A percentile compares a stretch with the other conserved stretches of the same genome.
phyloP scores from a whole-genome alignment of 92 coral and sea anemone genomes.

The Epizoanthus ramosus region DNA sequence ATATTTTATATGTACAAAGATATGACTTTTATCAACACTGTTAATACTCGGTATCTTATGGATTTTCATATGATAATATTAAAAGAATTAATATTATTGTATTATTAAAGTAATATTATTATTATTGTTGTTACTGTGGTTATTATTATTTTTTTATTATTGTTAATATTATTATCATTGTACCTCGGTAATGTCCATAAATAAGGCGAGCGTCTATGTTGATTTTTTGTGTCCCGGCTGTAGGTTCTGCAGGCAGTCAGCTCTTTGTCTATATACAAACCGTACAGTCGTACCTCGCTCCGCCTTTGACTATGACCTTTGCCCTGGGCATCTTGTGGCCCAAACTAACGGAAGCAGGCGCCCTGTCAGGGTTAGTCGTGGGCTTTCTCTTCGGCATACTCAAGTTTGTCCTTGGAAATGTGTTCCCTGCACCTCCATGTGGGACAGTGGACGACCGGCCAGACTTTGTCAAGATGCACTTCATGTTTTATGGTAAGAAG shows the following conservation, averaged over 20 bases:
- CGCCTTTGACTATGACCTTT: conserved; percentile 91
- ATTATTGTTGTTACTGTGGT: too few relatives aligned
- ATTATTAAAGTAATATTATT: too few relatives aligned
- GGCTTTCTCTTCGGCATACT: conserved; percentile 83
- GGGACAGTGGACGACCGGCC: conserved; percentile 85
- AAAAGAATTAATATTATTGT: too few relatives aligned
- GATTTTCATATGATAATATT: too few relatives aligned
- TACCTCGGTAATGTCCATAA: too few relatives aligned
- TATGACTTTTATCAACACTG: too few relatives aligned
- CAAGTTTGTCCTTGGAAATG: conserved; percentile 82
- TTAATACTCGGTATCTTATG: too few relatives aligned
- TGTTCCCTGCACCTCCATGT: conserved; percentile 73
- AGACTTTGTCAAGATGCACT: conserved; percentile 87
- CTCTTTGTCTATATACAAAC: conserved; percentile 95
- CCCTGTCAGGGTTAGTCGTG: conserved; percentile 71
- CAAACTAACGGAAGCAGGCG: conserved; percentile 88
- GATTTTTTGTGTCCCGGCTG: neutral
- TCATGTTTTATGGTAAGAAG: conserved; percentile 94
- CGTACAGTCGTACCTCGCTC: conserved; percentile 90
- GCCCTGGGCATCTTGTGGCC: conserved; percentile 96
- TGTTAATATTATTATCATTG: too few relatives aligned
- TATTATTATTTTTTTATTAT: too few relatives aligned
- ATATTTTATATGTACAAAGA: too few relatives aligned
- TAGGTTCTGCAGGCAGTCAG: conserved; percentile 85
- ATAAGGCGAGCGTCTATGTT: too few relatives aligned